Evolutionary conservation across 2,113 vertebrate species (phyloP).

Genomic region (Podocnemis expansa): DNA sequence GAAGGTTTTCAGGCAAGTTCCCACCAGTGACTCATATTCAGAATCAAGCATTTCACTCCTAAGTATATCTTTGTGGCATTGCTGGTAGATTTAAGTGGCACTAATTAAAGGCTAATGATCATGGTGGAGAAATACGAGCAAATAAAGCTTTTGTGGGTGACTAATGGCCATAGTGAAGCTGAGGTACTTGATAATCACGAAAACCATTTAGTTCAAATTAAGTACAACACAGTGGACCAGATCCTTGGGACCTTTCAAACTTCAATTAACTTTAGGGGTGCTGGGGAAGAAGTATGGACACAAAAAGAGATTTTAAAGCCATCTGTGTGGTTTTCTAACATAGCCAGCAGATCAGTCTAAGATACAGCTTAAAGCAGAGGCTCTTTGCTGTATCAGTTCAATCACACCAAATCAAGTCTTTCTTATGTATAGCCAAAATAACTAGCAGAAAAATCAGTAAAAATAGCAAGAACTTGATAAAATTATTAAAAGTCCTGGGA

Average conservation of each 20-base stretch:
- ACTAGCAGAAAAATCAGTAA: not conserved
- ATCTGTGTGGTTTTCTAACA: not conserved
- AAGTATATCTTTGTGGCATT: not conserved
- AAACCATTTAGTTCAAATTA: not conserved
- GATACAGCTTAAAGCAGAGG: not conserved
- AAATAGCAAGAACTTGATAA: not conserved
- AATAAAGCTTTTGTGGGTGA: constrained; percentile 15
- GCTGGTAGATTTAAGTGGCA: not conserved
- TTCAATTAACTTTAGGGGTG: not conserved
- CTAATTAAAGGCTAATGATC: not conserved
- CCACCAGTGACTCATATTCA: not conserved
- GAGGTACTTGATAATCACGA: not conserved
- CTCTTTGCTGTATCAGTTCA: not conserved
- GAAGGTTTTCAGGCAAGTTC: constrained; percentile 2
- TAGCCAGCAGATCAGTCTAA: not conserved
- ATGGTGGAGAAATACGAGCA: not conserved
- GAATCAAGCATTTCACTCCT: not conserved
- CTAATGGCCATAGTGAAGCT: not conserved
- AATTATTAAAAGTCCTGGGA: not conserved
- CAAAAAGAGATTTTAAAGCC: not conserved
- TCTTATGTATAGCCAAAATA: not conserved
- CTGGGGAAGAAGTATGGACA: not conserved
- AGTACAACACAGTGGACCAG: not conserved
- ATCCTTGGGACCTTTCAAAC: not conserved
- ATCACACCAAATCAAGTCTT: not conserved